These are phyloP conservation scores for Plotosus lineatus DNA, from an alignment of 2,113 vertebrate genomes.

Conservation along the genomic window DNA sequence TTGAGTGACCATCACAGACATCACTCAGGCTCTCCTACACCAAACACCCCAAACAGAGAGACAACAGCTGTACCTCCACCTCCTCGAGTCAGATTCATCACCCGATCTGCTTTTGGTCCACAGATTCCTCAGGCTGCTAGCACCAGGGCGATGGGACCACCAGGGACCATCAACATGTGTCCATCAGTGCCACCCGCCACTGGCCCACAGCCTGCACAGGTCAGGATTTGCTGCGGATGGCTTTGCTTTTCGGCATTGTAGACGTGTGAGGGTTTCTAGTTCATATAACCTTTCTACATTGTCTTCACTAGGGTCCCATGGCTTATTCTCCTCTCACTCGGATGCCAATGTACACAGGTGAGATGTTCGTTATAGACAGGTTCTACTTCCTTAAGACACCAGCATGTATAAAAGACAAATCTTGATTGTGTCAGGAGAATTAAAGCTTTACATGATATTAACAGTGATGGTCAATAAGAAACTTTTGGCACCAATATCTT, in stretches of 20 bases:
- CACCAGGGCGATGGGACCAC: too few species aligned
- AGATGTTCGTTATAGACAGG: conserved; percentile 46
- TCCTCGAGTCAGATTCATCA: conserved; percentile 84
- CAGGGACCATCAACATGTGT: conserved; percentile 73
- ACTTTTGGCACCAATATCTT: background rate
- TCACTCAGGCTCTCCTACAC: conserved; percentile 49
- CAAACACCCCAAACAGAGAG: conserved; percentile 54
- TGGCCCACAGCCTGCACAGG: conserved; percentile 73
- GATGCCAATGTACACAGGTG: conserved; percentile 81
- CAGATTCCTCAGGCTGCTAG: conserved; percentile 69
- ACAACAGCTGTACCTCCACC: conserved; percentile 64
- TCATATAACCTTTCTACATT: background rate
- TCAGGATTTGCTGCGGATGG: conserved; percentile 27
- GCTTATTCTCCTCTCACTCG: conserved; percentile 83
- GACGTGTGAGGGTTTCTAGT: too few species aligned
- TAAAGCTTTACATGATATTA: too few species aligned
- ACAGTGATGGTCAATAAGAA: background rate
- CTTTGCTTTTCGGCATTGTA: too few species aligned
- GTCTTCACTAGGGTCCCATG: conserved; percentile 62
- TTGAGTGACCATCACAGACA: conserved; percentile 59
- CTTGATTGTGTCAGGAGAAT: too few species aligned
- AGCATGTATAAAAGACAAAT: background rate
- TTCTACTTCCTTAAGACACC: background rate
- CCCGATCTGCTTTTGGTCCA: conserved; percentile 74
- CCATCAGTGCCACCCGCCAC: conserved; percentile 63